Base-by-base conservation (phyloP, 2,113 vertebrate species). In the Setophaga petechia region DNA sequence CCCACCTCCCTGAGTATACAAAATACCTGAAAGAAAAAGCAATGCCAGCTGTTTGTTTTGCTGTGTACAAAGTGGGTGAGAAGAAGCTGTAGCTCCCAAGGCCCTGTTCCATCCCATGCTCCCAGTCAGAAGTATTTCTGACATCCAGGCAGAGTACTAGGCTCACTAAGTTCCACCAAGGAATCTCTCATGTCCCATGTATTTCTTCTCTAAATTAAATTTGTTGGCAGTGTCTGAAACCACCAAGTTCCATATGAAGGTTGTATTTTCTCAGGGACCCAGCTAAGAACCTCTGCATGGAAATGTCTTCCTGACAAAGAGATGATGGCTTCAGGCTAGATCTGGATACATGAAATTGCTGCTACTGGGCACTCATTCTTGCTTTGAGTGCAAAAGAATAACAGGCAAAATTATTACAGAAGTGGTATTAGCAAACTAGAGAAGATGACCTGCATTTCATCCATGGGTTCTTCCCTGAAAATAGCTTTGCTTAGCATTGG, bases 91-190 rank as follows among this genome's bases (percentile, higher is more conserved):
- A 63, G 19, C 15, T 84, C 15, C 6, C 3, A 19, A 68, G 8
- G 27, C 30, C 18, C 23, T 19, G 1, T 33, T 82, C 31, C 16
- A 58, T 55, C 43, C 84, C 21, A 51, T 0, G 0, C 4, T 80
- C 41, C 27, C n/a, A 73, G 46, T 9, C 76, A 85, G 46, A 21
- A 51, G 27, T 15, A 31, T 31, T 95, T 90, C 59, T 11, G 3
- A 67, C 0, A 1, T 39, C 24, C 41, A 52, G 47, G 24, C 27
- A 75, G 74, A 79, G 13, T 35, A 44, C n/a, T 44, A 0, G 0
- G 55, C 15, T 12, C 28, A 31, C 35, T 28, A 77, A 55, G 6
- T 20, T 78, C 10, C 52, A 46, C n/a, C 0, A 0, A 80, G 25
- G 41, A 66, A 72, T 81, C 24, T 5, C 47, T 83, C 59, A 18